These are phyloP conservation scores for Troilus luridus DNA, from an alignment of 2,888 invertebrate genomes.

Conservation along the genomic window DNA sequence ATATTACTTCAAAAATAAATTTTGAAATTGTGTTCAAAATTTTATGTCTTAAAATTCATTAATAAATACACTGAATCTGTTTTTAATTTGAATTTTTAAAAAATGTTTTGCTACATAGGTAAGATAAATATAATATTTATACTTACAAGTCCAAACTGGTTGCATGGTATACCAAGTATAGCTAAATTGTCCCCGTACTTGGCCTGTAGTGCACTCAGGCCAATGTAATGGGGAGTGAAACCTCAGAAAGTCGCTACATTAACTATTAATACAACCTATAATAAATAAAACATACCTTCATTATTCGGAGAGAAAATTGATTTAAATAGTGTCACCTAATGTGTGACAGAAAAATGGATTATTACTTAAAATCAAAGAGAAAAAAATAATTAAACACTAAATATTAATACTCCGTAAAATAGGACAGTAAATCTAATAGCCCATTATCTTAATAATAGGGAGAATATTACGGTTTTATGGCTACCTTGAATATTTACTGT, in stretches of 20 bases:
- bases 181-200: constrained; percentile 68
- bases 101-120: background rate
- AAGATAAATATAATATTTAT: background rate
- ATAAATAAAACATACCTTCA: constrained; percentile 15
- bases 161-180: constrained; percentile 71
- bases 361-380: background rate
- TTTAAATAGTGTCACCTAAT: background rate
- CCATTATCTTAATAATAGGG: background rate
- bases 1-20: too few species aligned
- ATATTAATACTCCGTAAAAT: background rate
- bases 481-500: background rate
- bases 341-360: background rate
- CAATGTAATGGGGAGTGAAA: constrained; percentile 70
- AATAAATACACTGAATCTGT: too few species aligned
- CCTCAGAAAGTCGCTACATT: constrained; percentile 72
- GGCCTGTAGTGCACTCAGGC: constrained; percentile 71
- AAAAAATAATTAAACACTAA: background rate
- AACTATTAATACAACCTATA: constrained; percentile 69
- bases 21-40: too few species aligned
- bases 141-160: constrained; percentile 70
- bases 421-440: background rate
- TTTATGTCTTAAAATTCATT: too few species aligned
- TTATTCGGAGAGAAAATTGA: background rate
- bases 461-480: background rate
- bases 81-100: background rate